Base-by-base conservation (phyloP, 35 echinoderm and acorn worm species). In the Apostichopus californicus region DNA sequence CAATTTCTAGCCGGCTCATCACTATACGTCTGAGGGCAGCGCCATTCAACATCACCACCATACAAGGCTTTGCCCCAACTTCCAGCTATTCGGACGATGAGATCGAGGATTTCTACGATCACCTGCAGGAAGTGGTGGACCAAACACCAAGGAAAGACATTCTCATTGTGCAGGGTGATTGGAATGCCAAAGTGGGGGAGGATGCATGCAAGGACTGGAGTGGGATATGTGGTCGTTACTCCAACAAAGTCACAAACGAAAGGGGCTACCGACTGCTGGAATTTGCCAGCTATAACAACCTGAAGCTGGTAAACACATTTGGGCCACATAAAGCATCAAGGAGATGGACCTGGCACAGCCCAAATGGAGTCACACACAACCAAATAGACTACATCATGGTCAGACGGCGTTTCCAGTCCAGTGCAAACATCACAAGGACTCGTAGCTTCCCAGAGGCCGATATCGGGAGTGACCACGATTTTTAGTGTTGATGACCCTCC, bases 311-410 rank as follows among this genome's bases (percentile, higher is more conserved):
- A 9, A 90, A 90, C 65, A 90, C 88, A 52, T 9, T 77, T 72
- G 88, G 88, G 8, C 20, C 61, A 77, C 88, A 90, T 65, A 77
- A 90, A 52, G 88, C 65, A 5, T 72, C 88, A 0, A 77, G 88
- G 25, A 15, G 70, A 77, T 73, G 88, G 88, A 90, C 88, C 13
- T 90, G 88, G 61, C 88, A 90, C 65, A 75, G 65, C 34, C 88
- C 88, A 3, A 24, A 24, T 77, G 88, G 88, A 72, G 20, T 34
- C 34, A n/a, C 3, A 0, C 72, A 90, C 52, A 90, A 12, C 70
- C 88, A 90, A 25, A 90, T 90, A 11, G 88, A 90, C 25, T 90
- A 77, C 23, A 90, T 90, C 88, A n/a, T 90, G 88, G 8, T 78
- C 4, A 90, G 18, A 53, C 75, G n/a, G 70, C 88, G 88, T 9